Evolutionary conservation across 2,888 invertebrate genomes (phyloP).

Genomic region (Leptura quadrifasciata): DNA sequence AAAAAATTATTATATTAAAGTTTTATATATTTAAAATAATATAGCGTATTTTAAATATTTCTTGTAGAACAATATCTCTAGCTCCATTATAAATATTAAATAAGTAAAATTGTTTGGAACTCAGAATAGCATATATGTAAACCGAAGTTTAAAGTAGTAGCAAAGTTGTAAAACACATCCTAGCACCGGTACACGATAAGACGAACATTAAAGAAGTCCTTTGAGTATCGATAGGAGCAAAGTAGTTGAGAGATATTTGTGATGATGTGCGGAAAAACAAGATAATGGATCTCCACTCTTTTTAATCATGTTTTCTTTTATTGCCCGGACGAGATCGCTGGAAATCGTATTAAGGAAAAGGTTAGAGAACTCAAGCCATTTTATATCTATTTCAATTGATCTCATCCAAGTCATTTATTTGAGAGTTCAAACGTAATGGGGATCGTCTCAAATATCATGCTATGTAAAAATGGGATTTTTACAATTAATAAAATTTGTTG

Average conservation of each 20-base stretch:
- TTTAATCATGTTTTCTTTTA: slow-evolving; percentile 47
- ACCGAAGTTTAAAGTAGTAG: neutral
- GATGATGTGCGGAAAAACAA: slow-evolving; percentile 40
- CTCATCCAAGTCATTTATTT: neutral
- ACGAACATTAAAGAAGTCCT: neutral
- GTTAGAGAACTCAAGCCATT: slow-evolving; percentile 13
- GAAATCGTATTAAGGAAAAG: slow-evolving; percentile 38
- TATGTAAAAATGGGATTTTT: slow-evolving; percentile 5
- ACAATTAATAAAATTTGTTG: neutral
- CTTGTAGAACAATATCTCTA: too few relatives aligned
- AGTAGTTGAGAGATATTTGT: slow-evolving; percentile 12
- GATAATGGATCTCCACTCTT: slow-evolving; percentile 46
- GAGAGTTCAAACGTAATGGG: neutral
- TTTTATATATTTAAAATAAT: too few relatives aligned
- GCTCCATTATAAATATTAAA: too few relatives aligned
- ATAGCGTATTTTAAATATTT: too few relatives aligned
- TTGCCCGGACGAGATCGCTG: slow-evolving; percentile 36
- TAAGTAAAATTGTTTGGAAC: too few relatives aligned
- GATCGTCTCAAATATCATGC: neutral
- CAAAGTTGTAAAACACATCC: slow-evolving; percentile 4
- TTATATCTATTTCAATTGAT: slow-evolving; percentile 14
- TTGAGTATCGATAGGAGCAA: slow-evolving; percentile 2
- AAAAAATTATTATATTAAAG: too few relatives aligned
- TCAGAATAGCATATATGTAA: neutral
- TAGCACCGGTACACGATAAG: neutral